phyloP scores from a whole-genome alignment of 2,888 invertebrate species.

The Zonitis immaculata region DNA sequence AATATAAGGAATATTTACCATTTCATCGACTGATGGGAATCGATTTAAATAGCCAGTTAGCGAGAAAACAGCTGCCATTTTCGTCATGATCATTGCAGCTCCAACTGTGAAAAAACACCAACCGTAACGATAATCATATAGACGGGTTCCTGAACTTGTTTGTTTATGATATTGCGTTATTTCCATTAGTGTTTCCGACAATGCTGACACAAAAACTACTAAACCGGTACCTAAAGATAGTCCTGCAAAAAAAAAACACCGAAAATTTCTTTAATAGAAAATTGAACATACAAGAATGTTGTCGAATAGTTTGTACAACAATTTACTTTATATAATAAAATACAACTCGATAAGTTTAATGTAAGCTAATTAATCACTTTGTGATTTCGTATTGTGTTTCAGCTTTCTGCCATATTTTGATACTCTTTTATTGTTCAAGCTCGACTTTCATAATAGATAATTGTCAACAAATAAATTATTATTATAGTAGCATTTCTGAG shows the following conservation, averaged over 20 bases:
- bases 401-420: slow-evolving; percentile 2
- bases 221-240: slow-evolving; percentile 58
- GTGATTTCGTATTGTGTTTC: slow-evolving; percentile 4
- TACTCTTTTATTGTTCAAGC: not conserved
- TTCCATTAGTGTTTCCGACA: slow-evolving; percentile 57
- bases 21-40: slow-evolving; percentile 58
- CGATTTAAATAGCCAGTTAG: slow-evolving; percentile 57
- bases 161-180: slow-evolving; percentile 47
- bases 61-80: slow-evolving; percentile 55
- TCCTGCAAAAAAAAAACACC: slow-evolving; percentile 50
- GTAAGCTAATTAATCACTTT: slow-evolving; percentile 20
- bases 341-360: too few species aligned
- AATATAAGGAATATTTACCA: slow-evolving; percentile 53
- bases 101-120: slow-evolving; percentile 62
- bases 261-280: too few species aligned
- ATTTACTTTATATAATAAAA: too few species aligned
- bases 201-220: slow-evolving; percentile 57
- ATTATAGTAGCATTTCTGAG: too few species aligned
- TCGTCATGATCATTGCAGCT: slow-evolving; percentile 56
- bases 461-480: not conserved
- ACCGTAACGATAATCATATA: slow-evolving; percentile 55
- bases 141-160: slow-evolving; percentile 37
- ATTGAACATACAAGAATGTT: slow-evolving; percentile 20
- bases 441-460: not conserved
- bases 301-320: slow-evolving; percentile 17